A percentile compares a stretch with the other conserved stretches of the same genome.
These are phyloP conservation scores for Latrodectus elegans DNA, from an alignment of 2,888 invertebrate species.

Conservation along the genomic window DNA sequence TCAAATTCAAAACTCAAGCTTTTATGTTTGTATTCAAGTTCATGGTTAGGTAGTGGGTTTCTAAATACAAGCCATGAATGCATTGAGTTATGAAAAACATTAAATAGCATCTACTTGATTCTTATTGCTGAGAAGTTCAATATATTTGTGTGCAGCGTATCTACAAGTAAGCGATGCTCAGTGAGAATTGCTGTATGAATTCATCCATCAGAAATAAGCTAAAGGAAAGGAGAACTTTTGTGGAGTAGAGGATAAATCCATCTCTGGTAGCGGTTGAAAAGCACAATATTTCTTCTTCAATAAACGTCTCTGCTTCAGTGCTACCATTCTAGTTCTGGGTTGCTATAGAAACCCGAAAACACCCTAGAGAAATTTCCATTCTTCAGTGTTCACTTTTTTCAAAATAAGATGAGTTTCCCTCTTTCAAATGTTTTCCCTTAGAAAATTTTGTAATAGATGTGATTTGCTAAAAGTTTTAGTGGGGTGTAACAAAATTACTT, in stretches of 20 bases:
- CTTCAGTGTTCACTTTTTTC: conserved; percentile 17
- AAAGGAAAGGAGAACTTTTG: conserved; percentile 32
- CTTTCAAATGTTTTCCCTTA: conserved; percentile 36
- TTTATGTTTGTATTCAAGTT: too few relatives aligned
- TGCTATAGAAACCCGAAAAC: conserved; percentile 42
- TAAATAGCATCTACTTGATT: too few relatives aligned
- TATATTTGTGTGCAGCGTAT: too few relatives aligned
- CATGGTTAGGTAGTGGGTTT: too few relatives aligned
- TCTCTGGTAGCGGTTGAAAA: conserved; percentile 39
- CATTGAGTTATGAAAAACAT: too few relatives aligned
- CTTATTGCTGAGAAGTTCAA: too few relatives aligned
- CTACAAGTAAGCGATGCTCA: too few relatives aligned
- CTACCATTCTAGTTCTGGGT: conserved; percentile 39
- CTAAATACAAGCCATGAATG: too few relatives aligned
- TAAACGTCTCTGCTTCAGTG: conserved; percentile 45
- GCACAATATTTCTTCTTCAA: conserved; percentile 47
- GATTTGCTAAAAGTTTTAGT: not conserved
- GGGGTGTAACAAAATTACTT: not conserved
- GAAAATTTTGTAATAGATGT: conserved; percentile 16
- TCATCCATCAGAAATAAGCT: conserved; percentile 32
- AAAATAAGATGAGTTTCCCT: conserved; percentile 20
- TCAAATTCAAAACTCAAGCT: too few relatives aligned
- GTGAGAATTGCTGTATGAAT: conserved; percentile 34
- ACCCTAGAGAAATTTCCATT: conserved; percentile 59
- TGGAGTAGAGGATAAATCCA: conserved; percentile 37